These are phyloP conservation scores for Diplosoma virens DNA, from an alignment of 23 tunicate species.

Conservation along the genomic window DNA sequence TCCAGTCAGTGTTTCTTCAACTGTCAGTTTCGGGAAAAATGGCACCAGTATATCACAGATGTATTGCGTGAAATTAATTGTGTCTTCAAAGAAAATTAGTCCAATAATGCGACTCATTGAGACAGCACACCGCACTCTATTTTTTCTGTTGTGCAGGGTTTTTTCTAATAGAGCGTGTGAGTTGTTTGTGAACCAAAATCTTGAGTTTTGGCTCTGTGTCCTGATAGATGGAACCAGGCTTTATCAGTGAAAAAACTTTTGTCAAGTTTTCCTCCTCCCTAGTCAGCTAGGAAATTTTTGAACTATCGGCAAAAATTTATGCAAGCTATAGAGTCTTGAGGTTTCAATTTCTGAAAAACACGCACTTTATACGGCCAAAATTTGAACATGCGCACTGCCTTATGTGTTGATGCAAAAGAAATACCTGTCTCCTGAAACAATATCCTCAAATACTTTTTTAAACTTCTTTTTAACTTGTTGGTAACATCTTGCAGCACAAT, in stretches of 20 bases:
- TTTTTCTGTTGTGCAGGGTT: neutral
- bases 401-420: too few species aligned
- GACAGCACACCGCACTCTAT: neutral
- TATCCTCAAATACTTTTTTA: too few species aligned
- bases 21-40: neutral
- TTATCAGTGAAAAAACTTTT: neutral
- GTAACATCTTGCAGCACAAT: neutral
- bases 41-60: neutral
- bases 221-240: neutral
- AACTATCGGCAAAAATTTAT: neutral
- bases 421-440: too few species aligned
- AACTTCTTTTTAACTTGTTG: too few species aligned
- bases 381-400: neutral
- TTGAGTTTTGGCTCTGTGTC: neutral
- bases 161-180: too few species aligned
- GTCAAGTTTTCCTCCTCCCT: neutral
- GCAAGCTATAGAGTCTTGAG: neutral
- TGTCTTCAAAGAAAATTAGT: neutral
- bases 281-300: neutral
- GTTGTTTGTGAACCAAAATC: neutral
- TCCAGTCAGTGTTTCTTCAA: neutral
- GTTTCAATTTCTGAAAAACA: neutral
- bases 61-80: neutral
- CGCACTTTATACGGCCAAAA: neutral
- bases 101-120: too few species aligned